Evolutionary conservation across 1,140 invertebrate species (phyloP), one percentile per base, ranked within the genome.

Genomic region (Acromyrmex charruanus): DNA sequence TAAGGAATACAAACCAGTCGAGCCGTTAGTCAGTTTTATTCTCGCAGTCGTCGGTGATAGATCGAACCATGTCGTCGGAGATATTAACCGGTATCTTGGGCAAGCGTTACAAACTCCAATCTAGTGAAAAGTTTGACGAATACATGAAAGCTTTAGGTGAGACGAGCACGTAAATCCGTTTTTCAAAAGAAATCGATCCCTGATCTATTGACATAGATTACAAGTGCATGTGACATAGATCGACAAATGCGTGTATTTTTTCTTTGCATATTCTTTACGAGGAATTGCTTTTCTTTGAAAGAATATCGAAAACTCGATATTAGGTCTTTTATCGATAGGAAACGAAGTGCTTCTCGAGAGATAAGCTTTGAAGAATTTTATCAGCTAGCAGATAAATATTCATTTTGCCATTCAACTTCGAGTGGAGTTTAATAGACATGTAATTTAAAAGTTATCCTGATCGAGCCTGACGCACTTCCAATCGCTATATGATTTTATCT

Each of bases 101-200:
- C 80, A 98, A 97, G 94, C 97, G 97, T 94, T 98, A 97, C 96
- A 98, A 98, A 93, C 96, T 98, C 84, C 92, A 94, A 69, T 95
- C 96, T 58, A 97, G 97, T 80, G 97, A 98, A 75, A 98, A 98
- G 92, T 98, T 98, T 93, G 98, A 98, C 89, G 98, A 98, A 68
- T 98, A 97, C 95, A 97, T 98, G 97, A 98, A 98, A 95, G 96
- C 96, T 55, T 93, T 98, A 63, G 98, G 98, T 98, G 93, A 97
- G 97, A 96, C 44, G 80, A 53, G 21, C 18, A 16, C 18, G 5
- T 12, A 18, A 28, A 28, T 28, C 3, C 25, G n/a, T 35, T 66
- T n/a, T 21, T 58, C 21, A 18, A 2, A 35, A 65, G 2, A n/a
- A 65, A 65, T 65, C 16, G 12, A 31, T 35, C 35, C 9, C 16